These are phyloP conservation scores for Thaleichthys pacificus DNA, from an alignment of 2,797 vertebrate genomes.

Conservation along the genomic window DNA sequence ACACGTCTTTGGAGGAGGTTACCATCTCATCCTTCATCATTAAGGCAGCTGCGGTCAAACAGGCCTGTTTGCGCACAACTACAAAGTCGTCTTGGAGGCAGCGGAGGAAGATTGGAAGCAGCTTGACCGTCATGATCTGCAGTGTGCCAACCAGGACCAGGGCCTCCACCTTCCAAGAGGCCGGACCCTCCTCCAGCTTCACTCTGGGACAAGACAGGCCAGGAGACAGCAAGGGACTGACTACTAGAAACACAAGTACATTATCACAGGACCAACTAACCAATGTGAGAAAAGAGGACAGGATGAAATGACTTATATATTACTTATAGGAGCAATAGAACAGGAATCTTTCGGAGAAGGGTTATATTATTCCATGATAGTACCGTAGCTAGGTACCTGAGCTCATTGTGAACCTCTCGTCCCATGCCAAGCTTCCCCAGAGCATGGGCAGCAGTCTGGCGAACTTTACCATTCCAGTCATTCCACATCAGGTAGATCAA, in stretches of 20 bases:
- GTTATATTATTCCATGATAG: background rate
- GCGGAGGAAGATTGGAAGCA: conserved; percentile 69
- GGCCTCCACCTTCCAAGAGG: conserved; percentile 62
- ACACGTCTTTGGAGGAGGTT: background rate
- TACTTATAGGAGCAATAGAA: background rate
- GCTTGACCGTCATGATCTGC: conserved; percentile 73
- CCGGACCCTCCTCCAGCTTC: conserved; percentile 62
- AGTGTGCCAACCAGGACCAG: conserved; percentile 69
- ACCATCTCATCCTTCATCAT: conserved; percentile 69
- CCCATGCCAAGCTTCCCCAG: conserved; percentile 67
- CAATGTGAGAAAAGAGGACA: background rate
- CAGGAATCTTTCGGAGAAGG: background rate
- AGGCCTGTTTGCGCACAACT: conserved; percentile 72
- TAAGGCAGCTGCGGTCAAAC: conserved; percentile 69
- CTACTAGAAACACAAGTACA: background rate
- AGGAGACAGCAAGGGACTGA: background rate
- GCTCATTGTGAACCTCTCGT: conserved; percentile 69
- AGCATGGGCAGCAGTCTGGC: conserved; percentile 64
- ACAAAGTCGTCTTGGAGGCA: conserved; percentile 72
- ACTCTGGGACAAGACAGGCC: conserved; percentile 36
- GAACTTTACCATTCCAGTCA: conserved; percentile 72
- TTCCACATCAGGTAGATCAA: conserved; percentile 76
- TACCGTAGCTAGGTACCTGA: conserved; percentile 58
- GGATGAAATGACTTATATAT: background rate
- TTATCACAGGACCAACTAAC: background rate